Conservation (phyloP, 2,888 invertebrate genomes). For the Parapristionchus giblindavisi region DNA sequence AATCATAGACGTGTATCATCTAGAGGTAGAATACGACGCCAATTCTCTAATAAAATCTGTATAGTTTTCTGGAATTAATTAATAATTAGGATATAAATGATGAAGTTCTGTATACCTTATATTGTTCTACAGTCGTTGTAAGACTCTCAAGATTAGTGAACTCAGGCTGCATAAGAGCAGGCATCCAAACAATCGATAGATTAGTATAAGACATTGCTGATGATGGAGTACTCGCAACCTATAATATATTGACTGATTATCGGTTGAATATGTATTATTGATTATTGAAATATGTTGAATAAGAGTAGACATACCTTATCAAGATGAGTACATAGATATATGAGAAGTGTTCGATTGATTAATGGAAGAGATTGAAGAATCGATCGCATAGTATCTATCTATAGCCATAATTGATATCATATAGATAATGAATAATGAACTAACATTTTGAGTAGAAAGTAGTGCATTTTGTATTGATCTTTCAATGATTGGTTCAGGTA, state of each 20-base stretch:
- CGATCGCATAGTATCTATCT: neutral
- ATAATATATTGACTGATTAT: no score
- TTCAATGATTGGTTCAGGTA: slow-evolving; percentile 19
- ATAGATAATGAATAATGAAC: neutral
- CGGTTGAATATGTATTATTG: no score
- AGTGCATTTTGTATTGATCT: slow-evolving; percentile 6
- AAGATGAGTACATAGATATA: neutral
- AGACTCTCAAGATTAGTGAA: slow-evolving; percentile 16
- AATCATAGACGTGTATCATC: neutral
- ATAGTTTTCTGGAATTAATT: slow-evolving; percentile 7
- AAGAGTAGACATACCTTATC: slow-evolving; percentile 13
- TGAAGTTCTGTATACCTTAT: slow-evolving; percentile 3
- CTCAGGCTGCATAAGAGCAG: slow-evolving; percentile 35
- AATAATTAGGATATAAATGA: neutral
- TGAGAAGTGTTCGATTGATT: neutral
- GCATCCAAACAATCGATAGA: slow-evolving; percentile 34
- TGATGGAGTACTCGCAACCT: slow-evolving; percentile 19
- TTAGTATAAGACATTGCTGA: slow-evolving; percentile 28
- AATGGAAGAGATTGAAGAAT: neutral
- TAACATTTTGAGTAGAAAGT: slow-evolving; percentile 3
- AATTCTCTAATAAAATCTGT: slow-evolving; percentile 7
- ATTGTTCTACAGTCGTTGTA: neutral
- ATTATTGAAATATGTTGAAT: neutral
- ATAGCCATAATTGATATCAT: neutral
- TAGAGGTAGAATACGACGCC: slow-evolving; percentile 14